Percentiles rank a stretch among this genome's conserved stretches.
Evolutionary conservation across 2,113 vertebrate species (phyloP).

Genomic region (Ophthalmolycus amberensis): DNA sequence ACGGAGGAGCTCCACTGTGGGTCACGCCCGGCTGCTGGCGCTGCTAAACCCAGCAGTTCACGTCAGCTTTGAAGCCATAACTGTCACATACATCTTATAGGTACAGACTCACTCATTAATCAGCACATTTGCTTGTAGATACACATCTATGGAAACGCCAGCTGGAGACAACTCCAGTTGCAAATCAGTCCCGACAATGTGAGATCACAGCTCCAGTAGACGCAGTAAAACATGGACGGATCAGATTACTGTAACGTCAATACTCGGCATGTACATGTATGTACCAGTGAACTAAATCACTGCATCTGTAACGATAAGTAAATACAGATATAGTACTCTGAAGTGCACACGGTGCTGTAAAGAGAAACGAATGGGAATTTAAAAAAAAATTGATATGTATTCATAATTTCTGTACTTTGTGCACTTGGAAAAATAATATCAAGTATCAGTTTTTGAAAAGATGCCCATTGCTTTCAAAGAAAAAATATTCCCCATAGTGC

Average conservation of each 20-base stretch:
- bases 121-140: constrained; percentile 41
- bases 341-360: neutral
- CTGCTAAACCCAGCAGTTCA: constrained; percentile 40
- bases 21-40: constrained; percentile 53
- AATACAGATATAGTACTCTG: neutral
- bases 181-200: constrained; percentile 49
- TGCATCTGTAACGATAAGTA: neutral
- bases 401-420: neutral
- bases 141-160: constrained; percentile 28
- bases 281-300: constrained; percentile 29
- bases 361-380: neutral
- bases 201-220: constrained; percentile 59
- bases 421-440: neutral
- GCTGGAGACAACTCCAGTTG: constrained; percentile 22
- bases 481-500: too few species aligned
- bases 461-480: neutral
- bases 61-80: constrained; percentile 70
- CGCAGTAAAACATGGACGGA: constrained; percentile 39
- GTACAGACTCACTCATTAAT: constrained; percentile 57
- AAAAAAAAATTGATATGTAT: neutral
- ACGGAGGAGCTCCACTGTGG: constrained; percentile 43
- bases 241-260: constrained; percentile 48
- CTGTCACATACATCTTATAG: constrained; percentile 64
- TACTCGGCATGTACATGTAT: constrained; percentile 10
- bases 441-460: neutral